phyloP scores from a whole-genome alignment of 2,113 vertebrate species.

The Alosa alosa region DNA sequence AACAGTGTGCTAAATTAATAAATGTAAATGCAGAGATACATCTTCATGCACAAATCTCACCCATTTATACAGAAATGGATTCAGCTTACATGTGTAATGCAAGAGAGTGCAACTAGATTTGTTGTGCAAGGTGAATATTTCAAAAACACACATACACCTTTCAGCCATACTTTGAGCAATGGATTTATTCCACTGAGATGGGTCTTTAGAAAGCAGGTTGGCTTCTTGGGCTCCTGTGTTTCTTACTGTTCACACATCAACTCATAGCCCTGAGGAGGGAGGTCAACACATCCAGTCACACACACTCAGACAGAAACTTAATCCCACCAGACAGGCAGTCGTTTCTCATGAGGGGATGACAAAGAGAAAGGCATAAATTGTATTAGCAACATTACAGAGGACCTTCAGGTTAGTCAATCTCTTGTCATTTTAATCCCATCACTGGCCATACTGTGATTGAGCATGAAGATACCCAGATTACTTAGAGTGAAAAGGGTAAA shows the following conservation, averaged over 20 bases:
- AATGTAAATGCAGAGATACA: not conserved
- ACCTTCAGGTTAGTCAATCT: no score
- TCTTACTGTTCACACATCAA: not conserved
- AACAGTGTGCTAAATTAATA: no score
- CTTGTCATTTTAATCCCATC: not conserved
- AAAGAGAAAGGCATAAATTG: conserved; percentile 11
- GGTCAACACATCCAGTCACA: not conserved
- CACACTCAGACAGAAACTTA: not conserved
- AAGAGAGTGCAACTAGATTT: not conserved
- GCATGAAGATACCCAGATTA: not conserved
- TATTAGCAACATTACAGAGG: conserved; percentile 13
- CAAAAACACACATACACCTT: not conserved
- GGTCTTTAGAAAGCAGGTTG: not conserved
- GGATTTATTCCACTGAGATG: not conserved
- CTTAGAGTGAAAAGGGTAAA: not conserved
- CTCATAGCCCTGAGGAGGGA: not conserved
- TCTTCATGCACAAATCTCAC: not conserved
- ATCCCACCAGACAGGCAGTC: not conserved
- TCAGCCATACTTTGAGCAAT: no score
- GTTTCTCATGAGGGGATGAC: conserved; percentile 6
- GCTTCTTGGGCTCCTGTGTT: not conserved
- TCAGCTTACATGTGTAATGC: not conserved
- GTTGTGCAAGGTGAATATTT: not conserved
- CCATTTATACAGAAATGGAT: not conserved
- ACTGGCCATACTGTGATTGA: no score